These are phyloP conservation scores for Poeciliopsis gracilis DNA, from an alignment of 2,797 vertebrate species.

Conservation along the genomic window DNA sequence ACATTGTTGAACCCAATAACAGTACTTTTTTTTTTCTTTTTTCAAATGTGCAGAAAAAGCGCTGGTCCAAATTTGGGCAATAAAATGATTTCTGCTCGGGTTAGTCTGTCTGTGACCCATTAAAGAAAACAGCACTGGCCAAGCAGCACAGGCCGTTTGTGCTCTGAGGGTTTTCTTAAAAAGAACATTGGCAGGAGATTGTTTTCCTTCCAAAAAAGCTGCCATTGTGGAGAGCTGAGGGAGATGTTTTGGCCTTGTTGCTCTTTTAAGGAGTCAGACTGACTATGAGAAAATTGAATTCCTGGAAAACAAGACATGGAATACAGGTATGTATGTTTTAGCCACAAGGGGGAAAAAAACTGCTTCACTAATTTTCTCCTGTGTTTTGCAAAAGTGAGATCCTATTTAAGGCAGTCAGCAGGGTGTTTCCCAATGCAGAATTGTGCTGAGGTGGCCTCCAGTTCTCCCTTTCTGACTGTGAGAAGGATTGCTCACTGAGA, in stretches of 20 bases:
- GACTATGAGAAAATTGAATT: conserved; percentile 19
- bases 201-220: conserved; percentile 47
- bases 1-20: conserved; percentile 70
- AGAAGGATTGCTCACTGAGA: conserved; percentile 45
- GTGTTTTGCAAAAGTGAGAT: conserved; percentile 70
- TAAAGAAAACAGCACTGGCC: conserved; percentile 56
- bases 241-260: conserved; percentile 39
- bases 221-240: conserved; percentile 54
- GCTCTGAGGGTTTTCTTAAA: conserved; percentile 54
- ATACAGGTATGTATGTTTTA: conserved; percentile 62
- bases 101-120: conserved; percentile 68
- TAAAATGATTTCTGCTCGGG: conserved; percentile 55
- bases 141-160: conserved; percentile 43
- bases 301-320: background rate
- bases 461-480: conserved; percentile 35
- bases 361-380: conserved; percentile 66
- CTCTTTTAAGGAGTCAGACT: conserved; percentile 39
- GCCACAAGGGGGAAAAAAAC: conserved; percentile 32
- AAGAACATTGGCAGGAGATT: conserved; percentile 56
- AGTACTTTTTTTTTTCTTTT: conserved; percentile 22
- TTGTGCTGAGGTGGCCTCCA: conserved; percentile 52
- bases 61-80: conserved; percentile 41
- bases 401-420: conserved; percentile 52
- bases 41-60: conserved; percentile 49
- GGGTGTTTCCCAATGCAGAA: conserved; percentile 48